Conservation (phyloP, 2,888 invertebrate genomes). For the Ditula angustiorana region DNA sequence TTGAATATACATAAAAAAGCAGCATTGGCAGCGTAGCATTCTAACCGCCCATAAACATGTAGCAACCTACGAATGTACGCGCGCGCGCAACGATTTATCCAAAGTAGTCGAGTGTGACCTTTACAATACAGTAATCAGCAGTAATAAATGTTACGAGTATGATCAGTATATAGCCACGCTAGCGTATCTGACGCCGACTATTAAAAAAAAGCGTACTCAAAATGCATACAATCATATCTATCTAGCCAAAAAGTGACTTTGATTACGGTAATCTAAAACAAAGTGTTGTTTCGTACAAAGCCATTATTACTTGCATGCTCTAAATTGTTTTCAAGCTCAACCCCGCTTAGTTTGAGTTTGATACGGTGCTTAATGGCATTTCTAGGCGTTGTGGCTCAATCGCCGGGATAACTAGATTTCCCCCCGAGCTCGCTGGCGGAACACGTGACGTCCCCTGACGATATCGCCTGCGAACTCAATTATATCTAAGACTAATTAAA, state of each 20-base stretch:
- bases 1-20: neutral
- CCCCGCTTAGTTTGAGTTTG: conserved; percentile 62
- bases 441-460: conserved; percentile 63
- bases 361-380: conserved; percentile 69
- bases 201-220: too few species aligned
- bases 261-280: neutral
- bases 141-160: too few species aligned
- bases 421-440: conserved; percentile 54
- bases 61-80: too few species aligned
- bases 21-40: too few species aligned
- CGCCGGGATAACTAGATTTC: conserved; percentile 74
- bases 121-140: too few species aligned
- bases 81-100: too few species aligned
- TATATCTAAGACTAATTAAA: conserved; percentile 59
- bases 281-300: conserved; percentile 34
- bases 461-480: conserved; percentile 61
- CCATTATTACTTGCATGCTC: conserved; percentile 47
- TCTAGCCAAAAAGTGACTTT: neutral
- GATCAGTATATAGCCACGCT: too few species aligned
- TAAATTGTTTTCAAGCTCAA: conserved; percentile 53
- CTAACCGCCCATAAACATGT: neutral
- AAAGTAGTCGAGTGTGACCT: too few species aligned
- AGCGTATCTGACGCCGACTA: too few species aligned
- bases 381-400: conserved; percentile 74
- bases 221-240: too few species aligned